Base-by-base conservation (phyloP, 2,113 vertebrate genomes). In the Toxotes jaculatrix region DNA sequence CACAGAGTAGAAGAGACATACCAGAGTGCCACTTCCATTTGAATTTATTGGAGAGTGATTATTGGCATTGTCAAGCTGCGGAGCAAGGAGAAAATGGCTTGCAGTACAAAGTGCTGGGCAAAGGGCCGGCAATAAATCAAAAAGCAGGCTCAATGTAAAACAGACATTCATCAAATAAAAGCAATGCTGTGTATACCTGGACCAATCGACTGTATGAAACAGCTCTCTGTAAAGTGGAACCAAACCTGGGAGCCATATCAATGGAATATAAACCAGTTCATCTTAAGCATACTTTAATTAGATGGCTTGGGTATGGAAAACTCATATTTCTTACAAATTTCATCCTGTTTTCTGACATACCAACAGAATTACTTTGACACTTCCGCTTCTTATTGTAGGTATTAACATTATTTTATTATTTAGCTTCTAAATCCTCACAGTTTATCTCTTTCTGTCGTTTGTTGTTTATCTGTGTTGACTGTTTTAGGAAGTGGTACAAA, bases 1-100 rank as follows among this genome's bases (percentile, higher is more conserved):
- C 80, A 73, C 56, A 17, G 66, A 86, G 77, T 77, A 74, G 51
- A 84, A 79, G 80, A 93, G 86, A 91, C 89, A 88, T 78, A 83
- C 55, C 81, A 83, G 79, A 88, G 87, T 84, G 83, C 78, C 86
- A 86, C 90, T 88, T 93, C 80, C 80, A 91, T 89, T 92, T 82
- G 86, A 90, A 93, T 94, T 93, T 90, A 90, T 91, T 85, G 85
- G 72, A 77, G 73, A 87, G 84, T 86, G 91, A 94, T 94, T 93
- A 91, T 92, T 84, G 88, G 78, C 57, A 53, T 88, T 88, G 84
- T 90, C 51, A 64, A 79, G 80, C 79, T 32, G 83, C 88, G 69
- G 76, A 88, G 89, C 80, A 77, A 87, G 78, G 79, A 87, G 83
- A 91, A 93, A 92, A 93, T 90, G 79, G 87, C 79, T 88, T 64